Evolutionary conservation across 2,113 vertebrate species (phyloP).

Genomic region (Brachionichthys hirsutus): DNA sequence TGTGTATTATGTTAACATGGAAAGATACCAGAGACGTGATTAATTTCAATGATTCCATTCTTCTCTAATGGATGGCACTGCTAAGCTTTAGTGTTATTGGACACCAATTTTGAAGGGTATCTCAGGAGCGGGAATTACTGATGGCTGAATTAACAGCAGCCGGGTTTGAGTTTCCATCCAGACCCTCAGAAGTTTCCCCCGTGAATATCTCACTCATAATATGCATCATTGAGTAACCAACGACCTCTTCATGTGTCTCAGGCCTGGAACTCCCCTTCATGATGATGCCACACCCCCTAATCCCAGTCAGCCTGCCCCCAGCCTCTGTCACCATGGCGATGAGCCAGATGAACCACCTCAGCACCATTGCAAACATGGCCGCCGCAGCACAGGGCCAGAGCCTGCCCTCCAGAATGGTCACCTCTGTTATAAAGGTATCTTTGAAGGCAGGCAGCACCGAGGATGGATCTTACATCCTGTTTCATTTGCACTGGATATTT

Average conservation of each 20-base stretch:
- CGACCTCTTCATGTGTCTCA: slow-evolving; percentile 66
- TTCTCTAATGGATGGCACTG: slow-evolving; percentile 35
- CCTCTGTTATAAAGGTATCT: slow-evolving; percentile 98
- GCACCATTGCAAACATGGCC: slow-evolving; percentile 98
- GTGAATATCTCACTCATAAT: slow-evolving; percentile 55
- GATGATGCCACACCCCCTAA: slow-evolving; percentile 99
- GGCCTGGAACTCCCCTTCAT: slow-evolving; percentile 99
- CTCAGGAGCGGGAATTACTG: slow-evolving; percentile 46
- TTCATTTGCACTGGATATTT: slow-evolving; percentile 40
- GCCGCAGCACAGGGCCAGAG: slow-evolving; percentile 97
- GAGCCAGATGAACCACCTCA: slow-evolving; percentile 99
- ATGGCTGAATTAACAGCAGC: slow-evolving; percentile 43
- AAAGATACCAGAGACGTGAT: slow-evolving; percentile 56
- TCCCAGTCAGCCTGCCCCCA: slow-evolving; percentile 98
- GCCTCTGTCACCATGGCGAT: slow-evolving; percentile 99
- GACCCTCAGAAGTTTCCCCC: slow-evolving; percentile 48
- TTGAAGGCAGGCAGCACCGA: slow-evolving; percentile 25
- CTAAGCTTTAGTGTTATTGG: slow-evolving; percentile 60
- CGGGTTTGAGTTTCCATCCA: slow-evolving; percentile 34
- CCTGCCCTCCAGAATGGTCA: slow-evolving; percentile 94
- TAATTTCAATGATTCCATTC: slow-evolving; percentile 54
- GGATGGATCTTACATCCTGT: background rate
- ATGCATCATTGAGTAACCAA: slow-evolving; percentile 70
- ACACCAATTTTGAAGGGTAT: slow-evolving; percentile 44
- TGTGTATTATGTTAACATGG: slow-evolving; percentile 71